Base-by-base conservation (phyloP, 2,113 vertebrate genomes). In the Numenius arquata region DNA sequence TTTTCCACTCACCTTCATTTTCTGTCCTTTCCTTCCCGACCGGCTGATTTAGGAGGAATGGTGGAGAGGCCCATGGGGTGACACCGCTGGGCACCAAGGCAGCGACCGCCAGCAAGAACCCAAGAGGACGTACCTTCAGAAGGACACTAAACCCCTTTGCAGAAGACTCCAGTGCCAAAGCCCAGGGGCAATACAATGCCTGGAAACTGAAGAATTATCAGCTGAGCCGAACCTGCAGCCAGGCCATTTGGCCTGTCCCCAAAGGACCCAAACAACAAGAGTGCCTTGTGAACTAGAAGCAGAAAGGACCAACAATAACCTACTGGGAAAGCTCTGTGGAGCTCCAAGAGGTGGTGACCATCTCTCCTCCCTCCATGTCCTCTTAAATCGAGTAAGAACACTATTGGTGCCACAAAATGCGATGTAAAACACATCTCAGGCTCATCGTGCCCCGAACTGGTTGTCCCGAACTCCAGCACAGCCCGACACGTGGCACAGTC, bases 401-500 rank as follows among this genome's bases (percentile, higher is more conserved):
- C 29, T 17, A 8, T 38, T 1, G 4, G 20, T 30, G 16, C 50
- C 50, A 36, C 56, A 8, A 38, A n/a, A n/a, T 15, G 6, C 48
- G 22, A 19, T 55, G 53, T 26, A 32, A 45, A 55, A 58, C 34
- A 18, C 18, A 21, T 6, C 47, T 45, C 16, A 0, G 43, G 16
- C 47, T 61, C 40, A 4, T 47, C 12, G 3, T 3, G 20, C 48
- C 47, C 15, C 5, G 17, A 66, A n/a, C 8, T 3, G 20, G 34
- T 38, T 7, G 13, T 9, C 11, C 70, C 76, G 20, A 36, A 22
- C 18, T 17, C 41, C 62, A 8, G 40, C 30, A 2, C 59, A 40
- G 34, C 34, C 67, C 1, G 3, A 40, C 14, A 11, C 1, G 1
- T 4, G 20, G 40, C 55, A 6, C 11, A 9, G 16, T 3, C 63